phyloP scores from a whole-genome alignment of 2,113 vertebrate species.

The Scatophagus argus region DNA sequence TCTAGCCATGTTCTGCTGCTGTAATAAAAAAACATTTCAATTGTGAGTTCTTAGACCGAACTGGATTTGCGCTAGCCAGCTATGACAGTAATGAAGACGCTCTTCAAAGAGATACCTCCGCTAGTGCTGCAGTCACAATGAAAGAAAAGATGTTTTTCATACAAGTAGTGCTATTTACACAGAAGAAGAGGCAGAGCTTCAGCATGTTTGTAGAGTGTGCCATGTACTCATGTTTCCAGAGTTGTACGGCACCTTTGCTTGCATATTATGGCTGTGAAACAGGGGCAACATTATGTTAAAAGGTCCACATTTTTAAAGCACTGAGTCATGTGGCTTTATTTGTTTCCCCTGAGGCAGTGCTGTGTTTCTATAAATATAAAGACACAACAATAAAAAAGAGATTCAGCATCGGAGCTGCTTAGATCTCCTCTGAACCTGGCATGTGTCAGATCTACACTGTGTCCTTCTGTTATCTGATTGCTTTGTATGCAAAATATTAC shows the following conservation, averaged over 20 bases:
- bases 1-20: too few species aligned
- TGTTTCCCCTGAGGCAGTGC: constrained; percentile 39
- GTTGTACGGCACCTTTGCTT: constrained; percentile 15
- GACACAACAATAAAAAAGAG: constrained; percentile 37
- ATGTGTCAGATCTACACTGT: constrained; percentile 12
- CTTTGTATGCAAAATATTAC: not conserved
- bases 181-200: constrained; percentile 2
- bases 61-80: not conserved
- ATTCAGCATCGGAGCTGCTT: constrained; percentile 31
- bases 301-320: constrained; percentile 33
- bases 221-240: not conserved
- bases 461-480: not conserved
- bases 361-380: constrained; percentile 61
- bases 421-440: constrained; percentile 24
- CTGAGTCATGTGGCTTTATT: constrained; percentile 57
- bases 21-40: too few species aligned
- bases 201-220: constrained; percentile 7
- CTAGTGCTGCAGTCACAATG: not conserved
- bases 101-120: not conserved
- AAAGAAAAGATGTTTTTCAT: not conserved
- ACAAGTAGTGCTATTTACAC: not conserved
- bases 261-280: constrained; percentile 12
- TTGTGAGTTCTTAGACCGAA: too few species aligned
- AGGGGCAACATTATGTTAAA: constrained; percentile 35
- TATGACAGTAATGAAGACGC: not conserved